A percentile compares a stretch with the other conserved stretches of the same genome.
Conservation (phyloP, 2,888 invertebrate species). For the Agrotis segetum region DNA sequence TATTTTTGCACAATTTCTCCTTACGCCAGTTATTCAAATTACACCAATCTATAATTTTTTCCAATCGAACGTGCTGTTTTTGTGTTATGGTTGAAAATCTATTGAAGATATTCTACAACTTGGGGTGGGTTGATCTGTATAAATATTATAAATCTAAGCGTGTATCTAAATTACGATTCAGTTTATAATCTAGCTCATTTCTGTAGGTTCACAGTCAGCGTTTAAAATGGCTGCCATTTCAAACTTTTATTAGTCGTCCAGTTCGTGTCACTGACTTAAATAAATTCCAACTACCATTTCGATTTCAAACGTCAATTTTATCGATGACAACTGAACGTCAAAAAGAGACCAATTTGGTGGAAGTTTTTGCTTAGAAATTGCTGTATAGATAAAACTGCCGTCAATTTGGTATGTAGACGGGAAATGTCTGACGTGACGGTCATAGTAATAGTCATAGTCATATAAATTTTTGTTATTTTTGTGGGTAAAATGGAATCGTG, state of each 20-base stretch:
- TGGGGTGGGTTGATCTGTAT: too few species aligned
- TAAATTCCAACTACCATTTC: conserved; percentile 30
- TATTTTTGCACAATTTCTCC: too few species aligned
- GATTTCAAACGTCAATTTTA: conserved; percentile 50
- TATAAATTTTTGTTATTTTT: conserved; percentile 36
- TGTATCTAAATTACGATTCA: neutral
- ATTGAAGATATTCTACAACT: too few species aligned
- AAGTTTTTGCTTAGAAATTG: conserved; percentile 40
- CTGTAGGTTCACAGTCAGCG: neutral
- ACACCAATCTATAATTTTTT: too few species aligned
- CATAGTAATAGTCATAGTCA: conserved; percentile 7
- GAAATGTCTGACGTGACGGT: conserved; percentile 17
- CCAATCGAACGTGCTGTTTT: too few species aligned
- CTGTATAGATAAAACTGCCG: conserved; percentile 32
- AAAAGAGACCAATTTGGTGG: conserved; percentile 36
- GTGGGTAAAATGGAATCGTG: neutral
- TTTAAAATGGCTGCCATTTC: conserved; percentile 20
- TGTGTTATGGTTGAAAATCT: too few species aligned
- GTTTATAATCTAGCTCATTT: conserved; percentile 6
- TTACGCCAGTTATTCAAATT: too few species aligned
- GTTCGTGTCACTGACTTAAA: conserved; percentile 19
- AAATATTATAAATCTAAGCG: too few species aligned
- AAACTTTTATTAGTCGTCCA: conserved; percentile 23
- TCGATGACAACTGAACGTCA: conserved; percentile 32
- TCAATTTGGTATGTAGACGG: conserved; percentile 26